These are phyloP conservation scores for Paralvinella palmiformis DNA, from an alignment of 1,140 invertebrate genomes.

Conservation along the genomic window DNA sequence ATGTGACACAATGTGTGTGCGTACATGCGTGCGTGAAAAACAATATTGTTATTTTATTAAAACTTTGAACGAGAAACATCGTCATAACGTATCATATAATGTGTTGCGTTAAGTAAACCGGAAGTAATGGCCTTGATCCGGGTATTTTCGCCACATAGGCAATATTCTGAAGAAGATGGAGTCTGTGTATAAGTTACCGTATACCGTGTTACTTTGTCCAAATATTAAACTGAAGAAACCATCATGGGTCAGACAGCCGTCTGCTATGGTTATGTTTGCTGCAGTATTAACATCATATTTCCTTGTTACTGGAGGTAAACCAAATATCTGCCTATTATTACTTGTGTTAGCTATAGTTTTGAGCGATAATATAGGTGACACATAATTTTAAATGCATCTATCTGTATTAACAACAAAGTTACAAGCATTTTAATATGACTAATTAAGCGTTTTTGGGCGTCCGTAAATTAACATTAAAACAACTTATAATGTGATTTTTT, in stretches of 20 bases:
- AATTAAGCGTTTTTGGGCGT: background rate
- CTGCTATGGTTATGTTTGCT: conserved; percentile 87
- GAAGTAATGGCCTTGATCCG: too few relatives aligned
- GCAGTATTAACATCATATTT: conserved; percentile 91
- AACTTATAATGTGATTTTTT: background rate
- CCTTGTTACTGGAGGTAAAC: conserved; percentile 88
- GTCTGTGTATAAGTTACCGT: conserved; percentile 71
- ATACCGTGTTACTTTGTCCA: conserved; percentile 77
- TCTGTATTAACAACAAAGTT: background rate
- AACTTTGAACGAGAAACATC: too few relatives aligned
- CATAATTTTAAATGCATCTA: background rate
- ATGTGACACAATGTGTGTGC: too few relatives aligned
- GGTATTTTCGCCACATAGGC: too few relatives aligned
- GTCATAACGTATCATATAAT: too few relatives aligned
- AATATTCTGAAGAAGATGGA: too few relatives aligned
- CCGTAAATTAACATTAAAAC: background rate
- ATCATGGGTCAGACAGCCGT: conserved; percentile 85
- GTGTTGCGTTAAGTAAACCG: too few relatives aligned
- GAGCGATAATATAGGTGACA: background rate
- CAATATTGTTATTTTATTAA: too few relatives aligned
- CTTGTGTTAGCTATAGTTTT: background rate
- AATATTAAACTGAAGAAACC: conserved; percentile 88
- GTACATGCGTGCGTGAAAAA: too few relatives aligned
- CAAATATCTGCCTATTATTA: background rate
- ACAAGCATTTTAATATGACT: background rate